Base-by-base conservation (phyloP, 2,797 vertebrate species). In the Acanthiza pusilla region DNA sequence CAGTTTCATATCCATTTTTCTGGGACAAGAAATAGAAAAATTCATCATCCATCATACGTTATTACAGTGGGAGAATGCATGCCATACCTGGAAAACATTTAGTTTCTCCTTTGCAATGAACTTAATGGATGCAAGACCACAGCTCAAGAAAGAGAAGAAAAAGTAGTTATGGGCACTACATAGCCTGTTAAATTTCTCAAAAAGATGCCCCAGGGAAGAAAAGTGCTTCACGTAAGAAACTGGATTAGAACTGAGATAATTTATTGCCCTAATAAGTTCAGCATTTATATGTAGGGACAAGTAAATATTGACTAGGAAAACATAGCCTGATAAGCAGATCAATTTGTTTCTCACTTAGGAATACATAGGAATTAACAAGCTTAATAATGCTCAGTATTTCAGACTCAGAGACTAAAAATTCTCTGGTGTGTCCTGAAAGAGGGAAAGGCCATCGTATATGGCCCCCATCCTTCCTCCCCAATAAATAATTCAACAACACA, bases 221-320 rank as follows among this genome's bases (percentile, higher is more conserved):
- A 79, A 82, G 9, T 9, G 25, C 32, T 79, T 87, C 30, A 45
- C 53, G 29, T 40, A 83, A 77, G 38, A 76, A 92, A 73, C 18
- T 43, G 19, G 51, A 83, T 86, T 89, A 92, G 54, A 91, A 80
- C 27, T 34, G 47, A 88, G 66, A 72, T 81, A 42, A 91, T 88
- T 91, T 92, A 78, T 65, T 89, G 21, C 20, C 11, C 23, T 74
- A 79, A 94, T 91, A 89, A 93, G 34, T 73, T 79, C 48, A 93
- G 80, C 10, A 36, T 85, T 82, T 87, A 71, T 67, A 77, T 3
- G 10, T 71, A 79, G 86, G 34, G 14, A 85, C 66, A 72, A 71
- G 36, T 75, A 93, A 96, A 95, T 92, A 88, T 85, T 89, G 76
- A 93, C 78, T 75, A 45, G 26, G 75, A 73, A 94, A 93, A 89